Conservation (phyloP, 2,888 invertebrate species). For the Lathronympha strigana region DNA sequence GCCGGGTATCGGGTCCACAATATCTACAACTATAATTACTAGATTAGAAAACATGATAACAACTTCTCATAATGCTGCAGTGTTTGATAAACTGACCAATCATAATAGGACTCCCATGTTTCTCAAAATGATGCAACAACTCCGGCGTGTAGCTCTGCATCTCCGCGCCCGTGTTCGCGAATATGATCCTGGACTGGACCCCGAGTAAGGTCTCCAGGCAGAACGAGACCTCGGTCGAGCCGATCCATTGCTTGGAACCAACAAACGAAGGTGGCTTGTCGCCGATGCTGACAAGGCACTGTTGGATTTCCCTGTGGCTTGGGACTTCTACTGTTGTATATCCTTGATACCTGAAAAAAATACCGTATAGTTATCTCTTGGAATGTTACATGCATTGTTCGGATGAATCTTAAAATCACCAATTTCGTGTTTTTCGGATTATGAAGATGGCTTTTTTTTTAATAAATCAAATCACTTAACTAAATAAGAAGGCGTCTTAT, state of each 20-base stretch:
- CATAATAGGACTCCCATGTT: conserved; percentile 98
- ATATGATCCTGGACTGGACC: conserved; percentile 91
- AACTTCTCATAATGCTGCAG: too few species aligned
- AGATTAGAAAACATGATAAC: too few species aligned
- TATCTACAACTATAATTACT: too few species aligned
- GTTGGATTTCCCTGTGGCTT: conserved; percentile 93
- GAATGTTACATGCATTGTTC: not conserved
- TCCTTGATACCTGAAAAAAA: conserved; percentile 88
- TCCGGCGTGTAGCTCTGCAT: conserved; percentile 91
- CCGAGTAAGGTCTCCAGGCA: conserved; percentile 92
- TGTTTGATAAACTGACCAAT: conserved; percentile 87
- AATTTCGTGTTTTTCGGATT: too few species aligned
- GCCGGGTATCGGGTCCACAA: too few species aligned
- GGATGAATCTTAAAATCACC: too few species aligned
- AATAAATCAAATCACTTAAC: too few species aligned
- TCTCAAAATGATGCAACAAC: conserved; percentile 94
- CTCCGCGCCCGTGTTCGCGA: conserved; percentile 94
- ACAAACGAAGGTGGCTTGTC: conserved; percentile 95
- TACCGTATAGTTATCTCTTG: not conserved
- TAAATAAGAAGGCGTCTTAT: too few species aligned
- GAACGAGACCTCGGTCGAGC: conserved; percentile 98
- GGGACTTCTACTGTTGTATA: conserved; percentile 91
- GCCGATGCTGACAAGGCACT: conserved; percentile 96
- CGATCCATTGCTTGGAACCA: conserved; percentile 98
- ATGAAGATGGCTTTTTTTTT: too few species aligned